Conservation (phyloP, 2,113 vertebrate species). For the Climacteris rufus region DNA sequence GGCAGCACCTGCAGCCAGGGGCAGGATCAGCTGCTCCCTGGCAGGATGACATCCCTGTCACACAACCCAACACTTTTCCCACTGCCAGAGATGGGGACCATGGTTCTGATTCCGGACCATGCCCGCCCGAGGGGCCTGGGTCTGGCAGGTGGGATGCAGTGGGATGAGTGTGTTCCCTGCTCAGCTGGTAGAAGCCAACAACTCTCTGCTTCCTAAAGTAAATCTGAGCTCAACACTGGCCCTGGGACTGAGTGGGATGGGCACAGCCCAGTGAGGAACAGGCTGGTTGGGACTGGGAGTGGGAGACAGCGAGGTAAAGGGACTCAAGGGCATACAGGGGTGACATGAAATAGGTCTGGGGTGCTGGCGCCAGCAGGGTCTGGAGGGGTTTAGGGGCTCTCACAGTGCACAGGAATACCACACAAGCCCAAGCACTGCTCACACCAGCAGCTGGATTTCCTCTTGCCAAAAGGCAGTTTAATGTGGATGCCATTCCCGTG, state of each 20-base stretch:
- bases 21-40: not conserved
- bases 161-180: not conserved
- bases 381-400: not conserved
- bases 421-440: not conserved
- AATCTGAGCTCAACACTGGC: not conserved
- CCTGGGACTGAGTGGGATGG: not conserved
- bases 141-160: not conserved
- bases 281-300: not conserved
- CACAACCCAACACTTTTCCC: fast-evolving
- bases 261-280: not conserved
- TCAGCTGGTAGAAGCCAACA: not conserved
- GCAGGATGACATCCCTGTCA: not conserved
- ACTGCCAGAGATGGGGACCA: not conserved
- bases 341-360: not conserved
- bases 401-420: fast-evolving
- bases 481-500: not conserved
- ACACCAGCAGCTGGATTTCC: not conserved
- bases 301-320: not conserved
- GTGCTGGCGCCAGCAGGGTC: not conserved
- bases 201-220: not conserved
- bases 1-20: fast-evolving
- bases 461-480: conserved; percentile 19
- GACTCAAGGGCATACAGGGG: fast-evolving
- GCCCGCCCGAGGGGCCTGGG: fast-evolving
- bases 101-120: fast-evolving